Evolutionary conservation across 1,140 invertebrate species (phyloP).

Genomic region (Drosophila erecta): DNA sequence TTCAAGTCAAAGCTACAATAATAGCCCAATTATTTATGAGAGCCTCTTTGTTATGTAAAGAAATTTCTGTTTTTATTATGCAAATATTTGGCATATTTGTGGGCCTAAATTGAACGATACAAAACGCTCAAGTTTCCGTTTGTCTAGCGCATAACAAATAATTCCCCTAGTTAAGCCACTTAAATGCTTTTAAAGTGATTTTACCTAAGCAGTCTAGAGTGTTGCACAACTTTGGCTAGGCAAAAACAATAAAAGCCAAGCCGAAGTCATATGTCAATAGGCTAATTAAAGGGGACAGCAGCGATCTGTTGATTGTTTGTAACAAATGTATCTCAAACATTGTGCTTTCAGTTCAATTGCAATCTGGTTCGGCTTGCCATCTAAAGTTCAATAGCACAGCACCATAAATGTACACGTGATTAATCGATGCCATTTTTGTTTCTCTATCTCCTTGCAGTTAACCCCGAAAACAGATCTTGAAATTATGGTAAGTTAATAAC

Average conservation of each 20-base stretch:
- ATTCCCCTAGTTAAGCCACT: slow-evolving; percentile 32
- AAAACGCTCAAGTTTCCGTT: slow-evolving; percentile 36
- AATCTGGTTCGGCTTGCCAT: slow-evolving; percentile 23
- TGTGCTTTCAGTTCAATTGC: slow-evolving; percentile 23
- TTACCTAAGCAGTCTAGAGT: slow-evolving; percentile 16
- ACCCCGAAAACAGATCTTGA: slow-evolving; percentile 45
- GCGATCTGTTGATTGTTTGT: slow-evolving; percentile 30
- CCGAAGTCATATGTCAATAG: slow-evolving; percentile 76
- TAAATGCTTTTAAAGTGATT: slow-evolving; percentile 22
- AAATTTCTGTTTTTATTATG: slow-evolving; percentile 35
- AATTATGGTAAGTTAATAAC: slow-evolving; percentile 75
- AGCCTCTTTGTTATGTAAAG: slow-evolving; percentile 21
- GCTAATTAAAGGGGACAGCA: slow-evolving; percentile 64
- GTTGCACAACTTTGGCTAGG: slow-evolving; percentile 32
- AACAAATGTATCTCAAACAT: slow-evolving; percentile 51
- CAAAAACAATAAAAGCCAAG: slow-evolving; percentile 38
- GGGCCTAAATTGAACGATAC: slow-evolving; percentile 6
- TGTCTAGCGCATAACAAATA: slow-evolving; percentile 17
- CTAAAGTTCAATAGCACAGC: slow-evolving; percentile 59
- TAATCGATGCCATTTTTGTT: slow-evolving; percentile 33
- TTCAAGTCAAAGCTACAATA: slow-evolving; percentile 6
- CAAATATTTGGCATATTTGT: slow-evolving; percentile 24
- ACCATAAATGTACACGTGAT: slow-evolving; percentile 24
- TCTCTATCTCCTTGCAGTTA: slow-evolving; percentile 55
- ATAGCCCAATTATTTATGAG: slow-evolving; percentile 8